Evolutionary conservation across 2,888 invertebrate species (phyloP), one percentile per base, ranked within the genome.

Genomic region (Oligia fasciuncula): DNA sequence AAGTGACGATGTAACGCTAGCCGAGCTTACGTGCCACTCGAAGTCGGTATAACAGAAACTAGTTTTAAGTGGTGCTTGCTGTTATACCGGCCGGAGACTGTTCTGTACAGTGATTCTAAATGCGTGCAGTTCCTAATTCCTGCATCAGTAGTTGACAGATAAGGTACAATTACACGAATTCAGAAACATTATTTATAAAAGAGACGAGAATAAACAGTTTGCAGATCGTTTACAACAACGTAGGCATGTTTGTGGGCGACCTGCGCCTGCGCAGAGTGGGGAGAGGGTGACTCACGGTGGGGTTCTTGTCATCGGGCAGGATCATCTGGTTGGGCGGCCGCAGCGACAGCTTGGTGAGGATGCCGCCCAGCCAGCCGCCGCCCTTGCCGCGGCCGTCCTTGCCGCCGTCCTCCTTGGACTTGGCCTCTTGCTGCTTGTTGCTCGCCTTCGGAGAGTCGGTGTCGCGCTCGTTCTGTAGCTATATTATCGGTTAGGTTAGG

Each of bases 271-370:
- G 79, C 76, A 11, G 54, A 60, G 74, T 35, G 46, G 76, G 29
- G 51, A 40, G 14, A 13, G 54, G 29, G 75, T 40, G 87, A 97
- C 97, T 97, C 97, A 99, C 98, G 85, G 98, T 97, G 85, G 99
- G 99, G 97, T 99, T 98, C 94, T 98, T 99, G 96, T 99, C 99
- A 96, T 99, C 99, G 1, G 99, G 99, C 89, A 99, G 97, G 92
- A 98, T 99, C 99, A 99, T 99, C 97, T 99, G 99, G 97, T 99
- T 99, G 95, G 98, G 99, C 68, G 98, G 98, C 89, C 98, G 98
- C 76, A 98, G 97, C 40, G 98, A 97, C 80, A 99, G 97, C 95
- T 98, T 98, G 94, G 98, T 98, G 97, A 98, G 98, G 90, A 99
- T 97, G 73, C 99, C 98, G 84, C 98, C 98, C 92, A 99, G 98